Evolutionary conservation across 2,888 invertebrate species (phyloP).

Genomic region (Hydrotaea diabolus): DNA sequence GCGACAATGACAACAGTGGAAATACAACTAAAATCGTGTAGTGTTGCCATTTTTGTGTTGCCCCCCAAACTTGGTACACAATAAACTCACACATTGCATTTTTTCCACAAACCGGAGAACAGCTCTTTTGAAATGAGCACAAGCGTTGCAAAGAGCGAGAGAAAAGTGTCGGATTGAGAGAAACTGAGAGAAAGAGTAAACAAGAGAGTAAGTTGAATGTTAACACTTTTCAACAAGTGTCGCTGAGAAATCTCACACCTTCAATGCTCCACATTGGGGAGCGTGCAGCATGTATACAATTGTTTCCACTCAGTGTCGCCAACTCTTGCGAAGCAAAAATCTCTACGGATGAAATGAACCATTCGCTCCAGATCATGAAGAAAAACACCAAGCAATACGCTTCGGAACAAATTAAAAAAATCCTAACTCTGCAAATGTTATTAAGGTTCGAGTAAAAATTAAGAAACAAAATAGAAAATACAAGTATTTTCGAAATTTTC

Average conservation of each 20-base stretch:
- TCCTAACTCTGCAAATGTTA: too few relatives aligned
- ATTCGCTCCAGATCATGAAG: too few relatives aligned
- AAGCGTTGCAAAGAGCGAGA: not conserved
- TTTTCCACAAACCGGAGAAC: constrained; percentile 1
- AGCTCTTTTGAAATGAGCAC: constrained; percentile 24
- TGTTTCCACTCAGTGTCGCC: not conserved
- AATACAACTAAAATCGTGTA: constrained; percentile 65
- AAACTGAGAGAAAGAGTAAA: not conserved
- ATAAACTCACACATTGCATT: constrained; percentile 22
- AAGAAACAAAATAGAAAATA: too few relatives aligned
- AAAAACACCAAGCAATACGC: too few relatives aligned
- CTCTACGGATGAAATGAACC: too few relatives aligned
- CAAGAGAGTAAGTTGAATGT: not conserved
- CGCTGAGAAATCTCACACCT: constrained; percentile 34
- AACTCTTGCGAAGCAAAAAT: too few relatives aligned
- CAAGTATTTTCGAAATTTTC: too few relatives aligned
- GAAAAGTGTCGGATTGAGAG: not conserved
- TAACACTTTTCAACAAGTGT: constrained; percentile 65
- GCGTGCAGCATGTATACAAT: too few relatives aligned
- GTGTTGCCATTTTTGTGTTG: constrained; percentile 67
- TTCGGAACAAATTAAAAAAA: too few relatives aligned
- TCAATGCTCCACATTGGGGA: not conserved
- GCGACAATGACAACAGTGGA: constrained; percentile 66
- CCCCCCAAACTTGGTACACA: constrained; percentile 49
- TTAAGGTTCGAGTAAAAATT: too few relatives aligned